These are phyloP conservation scores for Mimachlamys varia DNA, from an alignment of 2,888 invertebrate genomes.

Conservation along the genomic window DNA sequence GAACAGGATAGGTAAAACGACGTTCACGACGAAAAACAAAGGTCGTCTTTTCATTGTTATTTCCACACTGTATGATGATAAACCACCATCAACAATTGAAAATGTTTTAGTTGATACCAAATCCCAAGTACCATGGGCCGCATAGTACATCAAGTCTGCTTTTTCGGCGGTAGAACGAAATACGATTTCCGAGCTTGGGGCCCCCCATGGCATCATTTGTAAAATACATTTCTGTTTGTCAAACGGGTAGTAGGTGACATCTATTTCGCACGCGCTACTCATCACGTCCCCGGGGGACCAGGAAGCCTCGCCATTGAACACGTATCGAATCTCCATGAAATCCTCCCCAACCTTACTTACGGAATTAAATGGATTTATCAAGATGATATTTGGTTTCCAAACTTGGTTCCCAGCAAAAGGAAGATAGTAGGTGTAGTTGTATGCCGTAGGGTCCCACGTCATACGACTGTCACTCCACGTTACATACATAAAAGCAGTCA, in stretches of 20 bases:
- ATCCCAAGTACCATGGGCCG: conserved; percentile 54
- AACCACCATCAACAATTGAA: neutral
- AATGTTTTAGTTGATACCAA: conserved; percentile 34
- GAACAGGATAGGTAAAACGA: conserved; percentile 55
- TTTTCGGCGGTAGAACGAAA: neutral
- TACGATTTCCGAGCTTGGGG: conserved; percentile 40
- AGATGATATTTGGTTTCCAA: conserved; percentile 53
- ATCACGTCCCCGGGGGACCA: conserved; percentile 51
- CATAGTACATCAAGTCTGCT: conserved; percentile 37
- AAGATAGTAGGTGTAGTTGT: conserved; percentile 43
- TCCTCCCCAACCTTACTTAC: conserved; percentile 49
- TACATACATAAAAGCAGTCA: conserved; percentile 48
- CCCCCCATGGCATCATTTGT: conserved; percentile 51
- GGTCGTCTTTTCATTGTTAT: conserved; percentile 52
- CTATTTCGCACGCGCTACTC: conserved; percentile 47
- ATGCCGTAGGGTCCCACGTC: conserved; percentile 51
- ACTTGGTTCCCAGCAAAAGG: conserved; percentile 41
- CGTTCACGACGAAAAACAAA: conserved; percentile 50
- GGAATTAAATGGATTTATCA: conserved; percentile 49
- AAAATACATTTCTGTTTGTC: conserved; percentile 51
- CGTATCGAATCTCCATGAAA: conserved; percentile 47
- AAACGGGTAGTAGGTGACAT: conserved; percentile 55
- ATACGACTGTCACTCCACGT: conserved; percentile 55
- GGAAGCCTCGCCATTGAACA: conserved; percentile 44
- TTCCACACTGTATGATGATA: conserved; percentile 39